Percentiles rank a stretch among this genome's conserved stretches.
Evolutionary conservation across 2,113 vertebrate species (phyloP).

Genomic region (Periophthalmus modestus): DNA sequence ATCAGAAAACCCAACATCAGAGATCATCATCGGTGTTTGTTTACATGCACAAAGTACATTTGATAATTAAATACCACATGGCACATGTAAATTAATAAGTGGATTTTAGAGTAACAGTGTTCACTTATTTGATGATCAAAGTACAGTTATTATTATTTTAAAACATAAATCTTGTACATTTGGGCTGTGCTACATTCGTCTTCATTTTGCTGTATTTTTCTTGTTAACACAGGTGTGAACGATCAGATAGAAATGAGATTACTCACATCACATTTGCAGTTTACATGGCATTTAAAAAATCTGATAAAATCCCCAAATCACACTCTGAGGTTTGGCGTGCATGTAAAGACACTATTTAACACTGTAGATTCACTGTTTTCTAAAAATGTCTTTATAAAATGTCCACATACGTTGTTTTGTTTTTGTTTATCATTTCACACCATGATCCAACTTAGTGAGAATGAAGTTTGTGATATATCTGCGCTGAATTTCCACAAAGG

Average conservation of each 20-base stretch:
- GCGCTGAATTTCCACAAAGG: conserved; percentile 40
- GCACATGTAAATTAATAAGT: too few relatives aligned
- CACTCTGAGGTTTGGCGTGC: too few relatives aligned
- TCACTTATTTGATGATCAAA: too few relatives aligned
- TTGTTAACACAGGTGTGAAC: too few relatives aligned
- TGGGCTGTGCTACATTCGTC: too few relatives aligned
- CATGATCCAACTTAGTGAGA: background rate
- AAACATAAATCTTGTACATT: too few relatives aligned
- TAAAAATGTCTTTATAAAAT: background rate
- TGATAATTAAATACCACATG: too few relatives aligned
- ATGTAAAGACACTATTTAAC: background rate
- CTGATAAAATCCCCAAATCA: too few relatives aligned
- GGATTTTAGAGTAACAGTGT: too few relatives aligned
- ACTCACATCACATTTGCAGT: background rate
- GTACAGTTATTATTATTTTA: too few relatives aligned
- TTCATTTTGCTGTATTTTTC: too few relatives aligned
- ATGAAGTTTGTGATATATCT: conserved; percentile 39
- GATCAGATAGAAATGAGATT: too few relatives aligned
- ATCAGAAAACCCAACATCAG: background rate
- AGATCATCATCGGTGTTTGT: background rate
- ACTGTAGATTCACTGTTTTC: background rate
- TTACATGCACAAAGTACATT: background rate
- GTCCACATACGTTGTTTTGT: background rate
- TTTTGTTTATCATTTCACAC: background rate
- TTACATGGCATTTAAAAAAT: background rate